A percentile compares a stretch with the other conserved stretches of the same genome.
Conservation (phyloP, 2,797 vertebrate genomes). For the Gambusia yucatana region DNA sequence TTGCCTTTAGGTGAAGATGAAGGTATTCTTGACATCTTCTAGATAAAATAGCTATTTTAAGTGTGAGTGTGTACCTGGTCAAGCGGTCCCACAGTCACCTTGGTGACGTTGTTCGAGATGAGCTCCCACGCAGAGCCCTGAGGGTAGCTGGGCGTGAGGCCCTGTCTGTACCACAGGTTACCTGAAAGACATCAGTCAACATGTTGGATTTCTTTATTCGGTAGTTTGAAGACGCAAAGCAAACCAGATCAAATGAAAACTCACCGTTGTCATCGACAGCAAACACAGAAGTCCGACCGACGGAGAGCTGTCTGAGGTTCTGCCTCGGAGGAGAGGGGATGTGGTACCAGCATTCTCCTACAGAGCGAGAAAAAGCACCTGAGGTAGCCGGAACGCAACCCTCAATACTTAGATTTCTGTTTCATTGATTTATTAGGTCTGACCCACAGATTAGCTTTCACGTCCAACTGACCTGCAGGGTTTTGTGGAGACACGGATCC, state of each 20-base stretch:
- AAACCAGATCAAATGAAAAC: constrained; percentile 20
- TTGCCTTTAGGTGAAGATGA: neutral
- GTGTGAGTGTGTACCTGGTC: constrained; percentile 84
- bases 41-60: neutral
- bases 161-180: constrained; percentile 95
- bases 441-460: neutral
- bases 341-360: constrained; percentile 96
- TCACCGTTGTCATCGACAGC: constrained; percentile 93
- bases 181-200: constrained; percentile 68
- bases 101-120: constrained; percentile 92
- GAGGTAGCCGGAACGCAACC: neutral
- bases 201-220: neutral
- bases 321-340: constrained; percentile 92
- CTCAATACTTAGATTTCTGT: neutral
- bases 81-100: constrained; percentile 91
- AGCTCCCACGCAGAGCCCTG: constrained; percentile 95
- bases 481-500: constrained; percentile 91
- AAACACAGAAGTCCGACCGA: constrained; percentile 92
- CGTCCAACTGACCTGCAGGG: constrained; percentile 79
- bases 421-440: neutral
- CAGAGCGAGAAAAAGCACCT: constrained; percentile 8
- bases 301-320: constrained; percentile 91
- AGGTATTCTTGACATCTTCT: neutral
- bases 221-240: neutral
- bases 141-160: constrained; percentile 94